Percentiles rank a stretch among this genome's conserved stretches.
Conservation (phyloP, 2,888 invertebrate species). For the Hololepta plana region DNA sequence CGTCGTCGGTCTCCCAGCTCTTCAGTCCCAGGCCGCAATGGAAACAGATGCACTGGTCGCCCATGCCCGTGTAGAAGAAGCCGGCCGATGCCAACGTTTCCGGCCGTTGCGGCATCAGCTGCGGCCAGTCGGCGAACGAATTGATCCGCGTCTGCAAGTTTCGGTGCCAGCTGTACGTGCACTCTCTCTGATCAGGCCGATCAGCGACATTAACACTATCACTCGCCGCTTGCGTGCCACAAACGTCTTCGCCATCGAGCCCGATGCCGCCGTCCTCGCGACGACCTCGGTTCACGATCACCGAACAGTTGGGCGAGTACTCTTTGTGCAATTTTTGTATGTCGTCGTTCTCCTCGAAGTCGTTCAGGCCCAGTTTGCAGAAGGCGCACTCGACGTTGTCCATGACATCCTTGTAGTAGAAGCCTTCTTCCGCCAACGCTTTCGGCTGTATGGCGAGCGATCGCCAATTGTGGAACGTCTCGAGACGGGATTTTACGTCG, state of each 20-base stretch:
- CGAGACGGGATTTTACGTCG: constrained; percentile 37
- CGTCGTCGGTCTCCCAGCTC: constrained; percentile 74
- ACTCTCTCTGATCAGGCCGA: constrained; percentile 7
- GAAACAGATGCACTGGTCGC: constrained; percentile 74
- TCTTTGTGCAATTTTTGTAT: constrained; percentile 55
- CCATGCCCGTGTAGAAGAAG: constrained; percentile 68
- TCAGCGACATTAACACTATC: constrained; percentile 1
- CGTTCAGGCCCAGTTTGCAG: constrained; percentile 53
- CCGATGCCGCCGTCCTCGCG: constrained; percentile 12
- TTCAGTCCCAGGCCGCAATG: constrained; percentile 77
- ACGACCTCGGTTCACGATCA: constrained; percentile 30
- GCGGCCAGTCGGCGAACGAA: constrained; percentile 59
- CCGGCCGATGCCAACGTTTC: constrained; percentile 65
- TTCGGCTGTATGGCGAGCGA: constrained; percentile 34
- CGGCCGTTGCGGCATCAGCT: constrained; percentile 52
- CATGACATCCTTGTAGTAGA: constrained; percentile 51
- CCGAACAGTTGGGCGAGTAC: constrained; percentile 59
- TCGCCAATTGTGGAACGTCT: constrained; percentile 47
- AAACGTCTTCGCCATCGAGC: constrained; percentile 15
- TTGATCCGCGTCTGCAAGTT: constrained; percentile 45
- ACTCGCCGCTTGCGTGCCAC: too few relatives aligned
- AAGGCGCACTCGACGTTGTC: constrained; percentile 64
- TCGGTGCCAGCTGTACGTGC: constrained; percentile 39
- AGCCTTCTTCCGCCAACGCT: constrained; percentile 53
- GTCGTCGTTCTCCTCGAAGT: constrained; percentile 61